Evolutionary conservation across 2,888 invertebrate species (phyloP).

Genomic region (Syritta pipiens): DNA sequence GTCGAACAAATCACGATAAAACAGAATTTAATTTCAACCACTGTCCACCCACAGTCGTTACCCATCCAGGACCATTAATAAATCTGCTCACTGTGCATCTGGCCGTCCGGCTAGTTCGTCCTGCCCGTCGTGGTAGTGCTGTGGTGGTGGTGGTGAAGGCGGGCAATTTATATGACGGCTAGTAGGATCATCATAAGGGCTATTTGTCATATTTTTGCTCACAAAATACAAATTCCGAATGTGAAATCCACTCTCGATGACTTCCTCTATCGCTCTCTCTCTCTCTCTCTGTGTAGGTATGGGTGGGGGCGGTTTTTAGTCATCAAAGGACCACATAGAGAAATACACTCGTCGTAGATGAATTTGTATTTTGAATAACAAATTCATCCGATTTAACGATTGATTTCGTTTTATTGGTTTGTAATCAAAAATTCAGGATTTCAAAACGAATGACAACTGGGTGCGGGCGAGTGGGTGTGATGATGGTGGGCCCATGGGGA

Average conservation of each 20-base stretch:
- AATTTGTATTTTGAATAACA: conserved; percentile 69
- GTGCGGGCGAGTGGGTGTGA: background rate
- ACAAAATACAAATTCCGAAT: conserved; percentile 57
- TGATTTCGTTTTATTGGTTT: conserved; percentile 71
- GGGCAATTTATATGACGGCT: conserved; percentile 34
- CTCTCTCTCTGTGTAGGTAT: background rate
- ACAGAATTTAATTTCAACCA: conserved; percentile 70
- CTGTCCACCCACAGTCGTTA: conserved; percentile 47
- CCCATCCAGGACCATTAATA: conserved; percentile 47
- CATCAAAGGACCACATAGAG: conserved; percentile 20
- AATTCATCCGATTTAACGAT: conserved; percentile 71
- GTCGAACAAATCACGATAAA: conserved; percentile 71
- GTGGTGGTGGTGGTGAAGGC: background rate
- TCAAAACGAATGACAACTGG: conserved; percentile 33
- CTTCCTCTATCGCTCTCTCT: conserved; percentile 24
- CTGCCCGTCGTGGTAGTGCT: conserved; percentile 3
- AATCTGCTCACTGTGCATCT: conserved; percentile 45
- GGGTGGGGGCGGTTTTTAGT: background rate
- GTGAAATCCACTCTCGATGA: conserved; percentile 44
- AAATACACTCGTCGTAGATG: conserved; percentile 11
- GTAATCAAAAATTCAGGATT: conserved; percentile 67
- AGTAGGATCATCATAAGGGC: conserved; percentile 58
- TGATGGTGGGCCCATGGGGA: too few species aligned
- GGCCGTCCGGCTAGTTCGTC: conserved; percentile 20
- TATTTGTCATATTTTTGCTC: conserved; percentile 66